Conservation (phyloP, 2,888 invertebrate species). For the Apamea crenata region DNA sequence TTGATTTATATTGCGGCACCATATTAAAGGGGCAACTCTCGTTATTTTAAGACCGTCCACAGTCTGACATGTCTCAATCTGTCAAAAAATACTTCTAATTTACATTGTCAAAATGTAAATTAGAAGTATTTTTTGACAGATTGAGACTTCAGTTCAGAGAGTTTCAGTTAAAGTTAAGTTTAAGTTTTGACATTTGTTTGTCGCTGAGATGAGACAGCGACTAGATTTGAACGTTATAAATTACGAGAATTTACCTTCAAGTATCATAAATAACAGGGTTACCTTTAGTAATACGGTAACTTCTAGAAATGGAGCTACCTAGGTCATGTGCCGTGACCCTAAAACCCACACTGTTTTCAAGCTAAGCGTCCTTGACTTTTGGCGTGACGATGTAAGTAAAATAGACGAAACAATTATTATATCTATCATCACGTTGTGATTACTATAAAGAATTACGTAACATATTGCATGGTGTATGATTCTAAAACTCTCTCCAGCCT, state of each 20-base stretch:
- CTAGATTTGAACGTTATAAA: no score
- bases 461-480: not conserved
- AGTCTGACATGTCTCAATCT: no score
- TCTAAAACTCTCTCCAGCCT: not conserved
- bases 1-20: not conserved
- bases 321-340: conserved; percentile 12
- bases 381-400: not conserved
- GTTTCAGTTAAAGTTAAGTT: no score
- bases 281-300: conserved; percentile 4
- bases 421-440: not conserved
- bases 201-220: no score
- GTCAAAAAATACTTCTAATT: no score
- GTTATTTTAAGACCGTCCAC: no score
- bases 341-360: not conserved
- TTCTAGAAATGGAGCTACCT: not conserved
- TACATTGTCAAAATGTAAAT: no score
- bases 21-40: no score
- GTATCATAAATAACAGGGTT: conserved; percentile 11
- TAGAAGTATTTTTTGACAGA: no score
- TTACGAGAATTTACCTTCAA: no score
- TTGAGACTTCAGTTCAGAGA: no score
- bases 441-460: not conserved
- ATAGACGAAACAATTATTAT: not conserved
- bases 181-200: no score
- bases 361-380: conserved; percentile 19